A percentile compares a stretch with the other conserved stretches of the same genome.
Conservation (phyloP, 2,113 vertebrate species). For the Oryctolagus cuniculus region DNA sequence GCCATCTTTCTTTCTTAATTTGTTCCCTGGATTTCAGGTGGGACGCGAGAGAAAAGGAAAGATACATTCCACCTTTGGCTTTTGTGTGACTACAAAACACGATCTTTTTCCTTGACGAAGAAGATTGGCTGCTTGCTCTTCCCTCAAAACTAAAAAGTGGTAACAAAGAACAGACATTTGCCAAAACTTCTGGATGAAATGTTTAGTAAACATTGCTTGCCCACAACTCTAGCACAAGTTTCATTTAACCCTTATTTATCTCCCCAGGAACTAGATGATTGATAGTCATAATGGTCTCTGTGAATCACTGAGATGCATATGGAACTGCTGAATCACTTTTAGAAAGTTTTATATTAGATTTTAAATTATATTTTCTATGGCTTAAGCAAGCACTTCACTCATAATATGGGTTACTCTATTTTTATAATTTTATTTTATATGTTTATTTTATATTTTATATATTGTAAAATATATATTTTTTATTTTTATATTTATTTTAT, state of each 20-base stretch:
- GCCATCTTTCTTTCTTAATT: not conserved
- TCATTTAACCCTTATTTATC: not conserved
- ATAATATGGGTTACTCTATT: not conserved
- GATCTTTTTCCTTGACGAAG: not conserved
- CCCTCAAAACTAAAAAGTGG: not conserved
- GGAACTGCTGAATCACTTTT: not conserved
- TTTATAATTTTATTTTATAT: not conserved
- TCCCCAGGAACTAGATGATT: not conserved
- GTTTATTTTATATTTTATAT: too few relatives aligned
- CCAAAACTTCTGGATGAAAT: not conserved
- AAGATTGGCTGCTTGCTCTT: not conserved
- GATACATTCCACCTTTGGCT: not conserved
- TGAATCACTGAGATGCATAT: not conserved
- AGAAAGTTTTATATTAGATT: not conserved
- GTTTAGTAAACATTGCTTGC: not conserved
- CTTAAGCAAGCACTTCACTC: not conserved
- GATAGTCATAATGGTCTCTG: not conserved
- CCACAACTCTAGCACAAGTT: not conserved
- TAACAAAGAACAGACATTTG: not conserved
- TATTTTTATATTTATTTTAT: too few relatives aligned
- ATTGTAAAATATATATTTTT: too few relatives aligned
- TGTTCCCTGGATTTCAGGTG: not conserved
- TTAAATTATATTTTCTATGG: not conserved
- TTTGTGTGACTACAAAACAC: not conserved
- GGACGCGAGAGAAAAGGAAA: not conserved